A percentile compares a stretch with the other conserved stretches of the same genome.
These are phyloP conservation scores for Mobula hypostoma DNA, from an alignment of 2,113 vertebrate genomes.

Conservation along the genomic window DNA sequence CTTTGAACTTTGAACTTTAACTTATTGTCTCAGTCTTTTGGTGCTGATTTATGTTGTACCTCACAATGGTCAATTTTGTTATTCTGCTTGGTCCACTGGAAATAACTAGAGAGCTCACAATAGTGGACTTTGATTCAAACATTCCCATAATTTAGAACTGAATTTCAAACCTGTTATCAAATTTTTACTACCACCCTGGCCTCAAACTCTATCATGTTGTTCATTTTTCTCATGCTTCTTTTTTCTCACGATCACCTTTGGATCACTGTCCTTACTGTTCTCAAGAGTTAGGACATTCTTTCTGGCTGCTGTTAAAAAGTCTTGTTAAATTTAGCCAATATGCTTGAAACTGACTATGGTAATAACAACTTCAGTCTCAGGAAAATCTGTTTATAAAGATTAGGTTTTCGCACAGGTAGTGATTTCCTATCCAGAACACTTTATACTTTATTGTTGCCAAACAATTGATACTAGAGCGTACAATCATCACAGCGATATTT, in stretches of 20 bases:
- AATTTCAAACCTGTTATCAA: not conserved
- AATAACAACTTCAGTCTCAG: not conserved
- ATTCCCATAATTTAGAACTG: not conserved
- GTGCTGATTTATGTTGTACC: not conserved
- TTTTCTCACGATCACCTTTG: not conserved
- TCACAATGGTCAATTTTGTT: not conserved
- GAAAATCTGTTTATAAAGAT: conserved; percentile 13
- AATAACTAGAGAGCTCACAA: not conserved
- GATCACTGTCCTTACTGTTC: not conserved
- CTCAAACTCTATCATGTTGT: not conserved
- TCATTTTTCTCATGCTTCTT: not conserved
- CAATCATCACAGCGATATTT: too few relatives aligned
- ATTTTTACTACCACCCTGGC: not conserved
- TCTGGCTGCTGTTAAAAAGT: not conserved
- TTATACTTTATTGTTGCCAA: too few relatives aligned
- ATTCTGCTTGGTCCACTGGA: not conserved
- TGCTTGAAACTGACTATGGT: not conserved
- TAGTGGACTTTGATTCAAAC: too few relatives aligned
- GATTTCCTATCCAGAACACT: not conserved
- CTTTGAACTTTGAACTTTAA: not conserved
- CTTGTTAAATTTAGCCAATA: not conserved
- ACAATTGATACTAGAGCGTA: too few relatives aligned
- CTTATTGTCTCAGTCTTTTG: not conserved
- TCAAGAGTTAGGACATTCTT: not conserved
- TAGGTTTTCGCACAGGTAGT: not conserved